A percentile compares a stretch with the other conserved stretches of the same genome.
Conservation (phyloP, 2,888 invertebrate species). For the Rhabditoides inermis region DNA sequence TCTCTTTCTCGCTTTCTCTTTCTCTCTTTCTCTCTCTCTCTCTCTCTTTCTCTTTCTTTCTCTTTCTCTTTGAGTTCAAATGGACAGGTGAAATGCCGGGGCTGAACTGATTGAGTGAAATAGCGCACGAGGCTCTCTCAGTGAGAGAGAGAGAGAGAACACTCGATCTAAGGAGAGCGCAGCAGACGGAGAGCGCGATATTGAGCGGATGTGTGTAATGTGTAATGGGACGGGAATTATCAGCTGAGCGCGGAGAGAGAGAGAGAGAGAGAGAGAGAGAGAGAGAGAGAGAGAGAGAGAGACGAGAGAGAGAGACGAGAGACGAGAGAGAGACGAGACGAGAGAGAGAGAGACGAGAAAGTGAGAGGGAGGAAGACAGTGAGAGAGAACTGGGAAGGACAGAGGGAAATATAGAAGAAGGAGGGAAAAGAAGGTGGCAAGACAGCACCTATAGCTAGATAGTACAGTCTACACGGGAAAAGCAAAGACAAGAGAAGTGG, state of each 20-base stretch:
- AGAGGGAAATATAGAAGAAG: no score
- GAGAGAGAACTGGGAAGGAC: no score
- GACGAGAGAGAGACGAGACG: no score
- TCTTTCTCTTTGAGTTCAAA: conserved; percentile 1
- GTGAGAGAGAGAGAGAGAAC: background rate
- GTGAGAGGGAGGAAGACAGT: background rate
- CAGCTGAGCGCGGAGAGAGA: background rate
- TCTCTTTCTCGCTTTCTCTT: background rate
- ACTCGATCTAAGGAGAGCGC: conserved; percentile 13
- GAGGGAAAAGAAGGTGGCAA: no score
- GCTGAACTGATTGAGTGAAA: no score
- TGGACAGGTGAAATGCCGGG: no score
- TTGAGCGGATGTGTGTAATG: background rate
- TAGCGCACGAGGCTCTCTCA: no score
- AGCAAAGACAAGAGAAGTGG: no score
- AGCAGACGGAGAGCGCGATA: background rate
- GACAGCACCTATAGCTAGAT: no score
- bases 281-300: no score
- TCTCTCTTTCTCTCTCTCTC: conserved; percentile 2
- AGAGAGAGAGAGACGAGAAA: background rate
- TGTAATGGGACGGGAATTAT: background rate
- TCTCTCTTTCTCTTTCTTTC: conserved; percentile 3
- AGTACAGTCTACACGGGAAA: no score
- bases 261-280: background rate
- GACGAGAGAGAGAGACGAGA: no score